phyloP scores from a whole-genome alignment of 2,797 vertebrate species.

The Buceros bicornis region DNA sequence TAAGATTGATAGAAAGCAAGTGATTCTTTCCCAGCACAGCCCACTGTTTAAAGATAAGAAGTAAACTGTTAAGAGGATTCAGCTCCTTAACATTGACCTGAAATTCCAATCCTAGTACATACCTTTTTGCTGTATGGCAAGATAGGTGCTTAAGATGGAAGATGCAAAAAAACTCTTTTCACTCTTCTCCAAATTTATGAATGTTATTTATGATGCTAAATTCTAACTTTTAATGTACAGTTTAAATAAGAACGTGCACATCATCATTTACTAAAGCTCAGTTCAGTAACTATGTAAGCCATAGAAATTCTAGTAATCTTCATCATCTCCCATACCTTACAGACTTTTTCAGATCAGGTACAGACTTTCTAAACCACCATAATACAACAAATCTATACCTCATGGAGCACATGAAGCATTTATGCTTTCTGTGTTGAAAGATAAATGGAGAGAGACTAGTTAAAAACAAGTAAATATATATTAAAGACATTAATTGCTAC shows the following conservation, averaged over 20 bases:
- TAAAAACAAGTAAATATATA: neutral
- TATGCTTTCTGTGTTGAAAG: neutral
- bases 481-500: neutral
- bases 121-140: neutral
- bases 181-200: neutral
- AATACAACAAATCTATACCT: neutral
- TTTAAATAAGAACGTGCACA: neutral
- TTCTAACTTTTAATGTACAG: neutral
- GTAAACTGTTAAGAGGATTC: neutral
- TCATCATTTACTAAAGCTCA: neutral
- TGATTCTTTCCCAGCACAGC: neutral
- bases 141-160: neutral
- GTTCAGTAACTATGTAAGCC: neutral
- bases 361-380: neutral
- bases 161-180: neutral
- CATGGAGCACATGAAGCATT: neutral
- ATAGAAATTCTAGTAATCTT: neutral
- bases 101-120: neutral
- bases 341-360: neutral
- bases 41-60: neutral
- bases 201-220: neutral
- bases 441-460: neutral
- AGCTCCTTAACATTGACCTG: neutral
- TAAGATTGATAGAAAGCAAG: neutral
- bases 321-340: neutral